A percentile compares a stretch with the other conserved stretches of the same genome.
phyloP scores from a whole-genome alignment of 2,888 invertebrate species.

The Synanthedon formicaeformis region DNA sequence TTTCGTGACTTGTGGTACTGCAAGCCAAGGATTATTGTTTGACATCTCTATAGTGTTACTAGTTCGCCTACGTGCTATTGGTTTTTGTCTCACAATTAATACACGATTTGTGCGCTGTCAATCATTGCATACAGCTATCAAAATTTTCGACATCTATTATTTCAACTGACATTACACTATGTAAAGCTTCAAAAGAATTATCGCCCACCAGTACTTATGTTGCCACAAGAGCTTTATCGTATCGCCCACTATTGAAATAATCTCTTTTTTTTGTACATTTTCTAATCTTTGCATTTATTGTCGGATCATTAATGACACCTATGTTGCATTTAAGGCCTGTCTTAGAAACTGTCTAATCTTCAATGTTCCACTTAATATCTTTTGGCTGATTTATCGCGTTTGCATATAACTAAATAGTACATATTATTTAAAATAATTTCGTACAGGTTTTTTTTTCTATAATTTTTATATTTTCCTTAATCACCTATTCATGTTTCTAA shows the following conservation, averaged over 20 bases:
- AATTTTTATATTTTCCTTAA: no score
- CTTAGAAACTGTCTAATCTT: no score
- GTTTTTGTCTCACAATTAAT: conserved; percentile 32
- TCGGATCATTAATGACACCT: conserved; percentile 21
- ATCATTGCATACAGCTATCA: conserved; percentile 15
- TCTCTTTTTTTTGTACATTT: conserved; percentile 19
- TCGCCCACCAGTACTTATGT: neutral
- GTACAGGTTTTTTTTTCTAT: no score
- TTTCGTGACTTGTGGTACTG: no score
- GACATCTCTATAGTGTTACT: conserved; percentile 7
- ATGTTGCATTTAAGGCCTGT: neutral
- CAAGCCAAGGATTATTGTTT: neutral
- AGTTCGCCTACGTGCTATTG: conserved; percentile 30
- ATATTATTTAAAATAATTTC: no score
- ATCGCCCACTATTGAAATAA: conserved; percentile 21
- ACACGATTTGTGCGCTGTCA: conserved; percentile 35
- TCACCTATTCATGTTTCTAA: no score
- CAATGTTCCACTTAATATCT: no score
- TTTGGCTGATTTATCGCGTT: no score
- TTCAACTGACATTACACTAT: conserved; percentile 17
- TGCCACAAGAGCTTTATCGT: conserved; percentile 13
- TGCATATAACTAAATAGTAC: no score
- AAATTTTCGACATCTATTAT: conserved; percentile 27
- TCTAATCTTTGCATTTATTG: conserved; percentile 18
- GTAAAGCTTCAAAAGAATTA: neutral